These are phyloP conservation scores for Dryoscopus gambensis DNA, from an alignment of 2,113 vertebrate genomes.

Conservation along the genomic window DNA sequence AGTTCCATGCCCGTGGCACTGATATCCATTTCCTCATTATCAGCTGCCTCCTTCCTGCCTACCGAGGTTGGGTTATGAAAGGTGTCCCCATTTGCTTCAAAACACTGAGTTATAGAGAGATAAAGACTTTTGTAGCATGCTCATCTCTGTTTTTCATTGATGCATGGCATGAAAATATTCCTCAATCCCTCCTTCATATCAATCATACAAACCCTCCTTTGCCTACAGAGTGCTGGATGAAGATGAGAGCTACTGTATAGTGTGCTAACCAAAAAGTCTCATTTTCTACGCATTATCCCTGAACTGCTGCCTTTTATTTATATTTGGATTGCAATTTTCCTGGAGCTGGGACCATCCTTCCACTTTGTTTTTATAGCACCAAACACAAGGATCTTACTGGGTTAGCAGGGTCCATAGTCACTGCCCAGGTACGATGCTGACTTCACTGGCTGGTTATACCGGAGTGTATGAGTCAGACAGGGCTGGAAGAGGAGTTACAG, in stretches of 20 bases:
- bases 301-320: neutral
- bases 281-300: neutral
- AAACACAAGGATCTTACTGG: neutral
- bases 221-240: neutral
- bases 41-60: neutral
- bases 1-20: neutral
- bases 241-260: neutral
- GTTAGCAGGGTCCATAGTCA: neutral
- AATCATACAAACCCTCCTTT: neutral
- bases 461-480: neutral
- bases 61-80: neutral
- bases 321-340: neutral
- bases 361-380: neutral
- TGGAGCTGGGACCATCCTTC: neutral
- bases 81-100: neutral
- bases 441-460: neutral
- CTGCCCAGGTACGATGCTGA: neutral
- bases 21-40: neutral
- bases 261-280: neutral
- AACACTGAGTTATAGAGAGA: neutral
- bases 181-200: neutral
- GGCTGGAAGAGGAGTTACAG: neutral
- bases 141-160: neutral
- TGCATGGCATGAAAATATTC: neutral
- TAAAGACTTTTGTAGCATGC: neutral